Percentiles rank a stretch among this genome's conserved stretches.
These are phyloP conservation scores for Pelochelys cantorii DNA, from an alignment of 2,797 vertebrate genomes.

Conservation along the genomic window DNA sequence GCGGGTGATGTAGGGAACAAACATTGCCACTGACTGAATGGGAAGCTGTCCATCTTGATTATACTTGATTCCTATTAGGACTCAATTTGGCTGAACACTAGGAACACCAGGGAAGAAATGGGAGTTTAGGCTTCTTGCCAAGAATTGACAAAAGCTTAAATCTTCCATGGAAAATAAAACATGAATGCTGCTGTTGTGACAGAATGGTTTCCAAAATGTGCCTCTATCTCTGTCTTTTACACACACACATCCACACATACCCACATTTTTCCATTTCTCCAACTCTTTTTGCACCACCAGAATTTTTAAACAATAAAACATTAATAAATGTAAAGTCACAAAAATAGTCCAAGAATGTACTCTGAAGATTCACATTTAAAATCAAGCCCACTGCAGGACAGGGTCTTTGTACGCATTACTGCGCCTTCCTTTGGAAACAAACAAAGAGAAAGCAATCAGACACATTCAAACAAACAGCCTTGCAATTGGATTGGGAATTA, in stretches of 20 bases:
- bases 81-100: not conserved
- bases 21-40: not conserved
- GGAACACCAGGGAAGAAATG: not conserved
- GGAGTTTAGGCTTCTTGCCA: not conserved
- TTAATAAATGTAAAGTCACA: slow-evolving; percentile 5
- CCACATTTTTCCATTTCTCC: not conserved
- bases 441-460: not conserved
- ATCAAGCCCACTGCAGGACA: not conserved
- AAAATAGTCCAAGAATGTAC: not conserved
- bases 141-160: not conserved
- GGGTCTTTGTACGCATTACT: not conserved
- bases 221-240: not conserved
- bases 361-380: slow-evolving; percentile 4
- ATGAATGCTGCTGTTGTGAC: not conserved
- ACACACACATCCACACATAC: not conserved
- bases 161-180: not conserved
- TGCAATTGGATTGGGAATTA: not conserved
- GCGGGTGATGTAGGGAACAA: not conserved
- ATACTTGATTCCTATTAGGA: not conserved
- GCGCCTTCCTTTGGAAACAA: not conserved
- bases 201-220: not conserved
- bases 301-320: not conserved
- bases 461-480: not conserved
- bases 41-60: slow-evolving; percentile 12
- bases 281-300: not conserved